phyloP scores from a whole-genome alignment of 2,113 vertebrate species.

The Rana temporaria region DNA sequence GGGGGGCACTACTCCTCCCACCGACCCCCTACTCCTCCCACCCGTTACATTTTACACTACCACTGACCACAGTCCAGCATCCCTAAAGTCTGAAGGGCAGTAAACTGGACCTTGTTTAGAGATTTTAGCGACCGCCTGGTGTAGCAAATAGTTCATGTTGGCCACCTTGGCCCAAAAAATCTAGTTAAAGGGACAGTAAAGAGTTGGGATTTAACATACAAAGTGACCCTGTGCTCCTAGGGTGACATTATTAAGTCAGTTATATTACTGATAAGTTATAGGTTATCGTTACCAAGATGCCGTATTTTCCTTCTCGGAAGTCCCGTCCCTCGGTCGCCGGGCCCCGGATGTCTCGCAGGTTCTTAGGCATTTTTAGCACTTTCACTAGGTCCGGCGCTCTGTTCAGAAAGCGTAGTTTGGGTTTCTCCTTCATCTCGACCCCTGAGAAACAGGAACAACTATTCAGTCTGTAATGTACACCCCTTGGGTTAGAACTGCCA shows the following conservation, averaged over 20 bases:
- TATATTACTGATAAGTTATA: not conserved
- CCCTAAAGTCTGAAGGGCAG: no score
- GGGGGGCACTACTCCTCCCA: no score
- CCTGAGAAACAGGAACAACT: conserved; percentile 64
- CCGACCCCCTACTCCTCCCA: no score
- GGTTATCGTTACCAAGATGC: conserved; percentile 82
- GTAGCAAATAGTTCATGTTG: no score
- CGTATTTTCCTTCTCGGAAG: conserved; percentile 83
- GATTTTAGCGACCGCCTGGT: no score
- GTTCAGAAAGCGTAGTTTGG: conserved; percentile 88
- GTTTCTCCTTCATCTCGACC: conserved; percentile 80
- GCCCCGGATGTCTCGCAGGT: conserved; percentile 85
- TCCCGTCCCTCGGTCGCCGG: conserved; percentile 72
- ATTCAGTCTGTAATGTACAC: not conserved
- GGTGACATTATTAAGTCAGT: not conserved
- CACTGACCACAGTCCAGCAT: no score
- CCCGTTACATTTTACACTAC: no score
- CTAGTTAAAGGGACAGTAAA: no score
- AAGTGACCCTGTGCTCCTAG: not conserved
- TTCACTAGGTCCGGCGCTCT: conserved; percentile 85
- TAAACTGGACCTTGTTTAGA: no score
- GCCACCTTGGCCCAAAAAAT: no score
- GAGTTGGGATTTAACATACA: not conserved
- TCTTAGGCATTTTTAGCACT: conserved; percentile 79
- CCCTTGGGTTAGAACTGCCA: not conserved